A percentile compares a stretch with the other conserved stretches of the same genome.
phyloP scores from a whole-genome alignment of 2,888 invertebrate genomes.

The Uropetala carovei region DNA sequence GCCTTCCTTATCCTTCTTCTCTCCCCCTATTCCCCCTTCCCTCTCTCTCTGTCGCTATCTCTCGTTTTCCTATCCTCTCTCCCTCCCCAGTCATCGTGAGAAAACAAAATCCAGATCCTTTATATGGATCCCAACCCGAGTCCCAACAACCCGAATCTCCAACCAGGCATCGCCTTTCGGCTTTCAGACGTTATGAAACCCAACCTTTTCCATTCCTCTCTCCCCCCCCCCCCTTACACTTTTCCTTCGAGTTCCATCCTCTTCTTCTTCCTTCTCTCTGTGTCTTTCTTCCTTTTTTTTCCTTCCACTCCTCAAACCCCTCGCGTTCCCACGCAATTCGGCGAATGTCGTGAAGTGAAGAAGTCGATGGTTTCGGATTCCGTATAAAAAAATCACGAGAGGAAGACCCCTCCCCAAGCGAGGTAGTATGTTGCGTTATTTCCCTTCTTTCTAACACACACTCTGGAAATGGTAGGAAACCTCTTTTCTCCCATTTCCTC shows the following conservation, averaged over 20 bases:
- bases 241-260: neutral
- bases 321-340: neutral
- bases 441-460: neutral
- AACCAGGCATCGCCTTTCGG: neutral
- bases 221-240: neutral
- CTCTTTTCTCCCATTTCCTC: neutral
- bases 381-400: neutral
- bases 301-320: neutral
- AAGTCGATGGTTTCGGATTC: conserved; percentile 14
- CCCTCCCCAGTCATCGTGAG: neutral
- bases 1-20: conserved; percentile 19
- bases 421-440: neutral
- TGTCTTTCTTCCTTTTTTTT: no score
- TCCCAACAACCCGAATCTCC: neutral
- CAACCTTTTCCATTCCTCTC: neutral
- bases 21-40: neutral
- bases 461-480: neutral
- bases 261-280: no score
- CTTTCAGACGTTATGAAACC: conserved; percentile 18
- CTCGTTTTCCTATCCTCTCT: neutral
- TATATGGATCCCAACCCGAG: neutral
- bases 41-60: neutral
- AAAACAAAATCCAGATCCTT: neutral
- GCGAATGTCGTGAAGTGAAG: neutral
- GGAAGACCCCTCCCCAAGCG: neutral